Evolutionary conservation across 2,888 invertebrate species (phyloP), one percentile per base, ranked within the genome.

Genomic region (Lepidochrysops patricia): DNA sequence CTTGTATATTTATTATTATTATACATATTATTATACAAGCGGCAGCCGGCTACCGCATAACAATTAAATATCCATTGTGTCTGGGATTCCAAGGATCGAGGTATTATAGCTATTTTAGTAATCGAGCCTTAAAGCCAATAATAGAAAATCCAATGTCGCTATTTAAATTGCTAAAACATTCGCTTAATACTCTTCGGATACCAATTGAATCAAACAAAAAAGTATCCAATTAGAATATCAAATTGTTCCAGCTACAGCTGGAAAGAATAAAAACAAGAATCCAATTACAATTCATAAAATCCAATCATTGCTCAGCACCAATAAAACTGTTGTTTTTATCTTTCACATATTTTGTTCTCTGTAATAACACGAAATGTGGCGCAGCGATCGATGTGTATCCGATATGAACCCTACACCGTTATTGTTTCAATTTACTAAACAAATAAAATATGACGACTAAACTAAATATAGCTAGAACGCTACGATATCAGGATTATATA

Each of bases 251-350:
- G 61, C 61, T 61, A 61, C 61, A 62, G 64, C 60, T 61, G 66
- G 60, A 56, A 49, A 56, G 60, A 65, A 66, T 63, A 60, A 63
- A 64, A 66, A 67, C 67, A 67, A 64, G 62, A 61, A 65, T 63
- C 63, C 65, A 64, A 67, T 67, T 68, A 66, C 63, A 61, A 64
- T 66, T 61, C 66, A 63, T 64, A 66, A 62, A 63, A 64, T 60
- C 66, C 64, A 62, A 66, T 68, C 63, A 66, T 62, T 57, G 66
- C 52, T 58, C 57, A 29, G 58, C 60, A 63, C 50, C 57, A 60
- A 62, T 64, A 62, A 63, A 62, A 62, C 60, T 64, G 64, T 63
- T 64, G 56, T 66, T 64, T 63, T 66, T 61, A 37, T 57, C 60
- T 64, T 60, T 59, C 50, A 52, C 58, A 60, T 63, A n/a, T n/a